phyloP scores from a whole-genome alignment of 2,113 vertebrate genomes.

The Leptobrachium ailaonicum region DNA sequence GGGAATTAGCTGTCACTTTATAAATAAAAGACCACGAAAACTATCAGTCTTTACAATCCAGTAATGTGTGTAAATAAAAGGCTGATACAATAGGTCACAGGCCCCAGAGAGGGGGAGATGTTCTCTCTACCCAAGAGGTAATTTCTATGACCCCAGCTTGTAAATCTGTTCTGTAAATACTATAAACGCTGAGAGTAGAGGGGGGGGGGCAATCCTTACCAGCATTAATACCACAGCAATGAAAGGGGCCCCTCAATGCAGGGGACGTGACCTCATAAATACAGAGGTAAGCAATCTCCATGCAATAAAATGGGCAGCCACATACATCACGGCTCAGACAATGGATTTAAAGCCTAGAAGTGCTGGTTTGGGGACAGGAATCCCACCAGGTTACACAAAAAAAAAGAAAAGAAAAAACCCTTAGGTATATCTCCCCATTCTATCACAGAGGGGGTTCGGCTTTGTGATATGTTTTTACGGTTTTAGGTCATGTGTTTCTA shows the following conservation, averaged over 20 bases:
- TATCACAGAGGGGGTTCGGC: no score
- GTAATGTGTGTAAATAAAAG: background rate
- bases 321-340: background rate
- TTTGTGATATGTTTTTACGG: no score
- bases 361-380: background rate
- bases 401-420: no score
- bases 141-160: background rate
- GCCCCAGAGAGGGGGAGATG: background rate
- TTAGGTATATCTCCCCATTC: no score
- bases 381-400: no score
- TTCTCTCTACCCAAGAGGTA: background rate
- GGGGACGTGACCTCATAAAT: slow-evolving; percentile 11
- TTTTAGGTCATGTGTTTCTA: no score
- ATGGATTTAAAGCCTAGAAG: background rate
- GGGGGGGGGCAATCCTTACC: background rate
- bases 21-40: no score
- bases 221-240: slow-evolving; percentile 11
- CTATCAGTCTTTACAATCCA: background rate
- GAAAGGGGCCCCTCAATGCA: slow-evolving; percentile 9
- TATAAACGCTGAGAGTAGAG: background rate
- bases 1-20: no score
- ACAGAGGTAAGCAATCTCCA: background rate
- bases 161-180: slow-evolving; percentile 6
- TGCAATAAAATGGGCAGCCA: slow-evolving; percentile 18
- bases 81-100: background rate